Evolutionary conservation across 2,797 vertebrate species (phyloP).

Genomic region (Chaenodraco wilsoni): DNA sequence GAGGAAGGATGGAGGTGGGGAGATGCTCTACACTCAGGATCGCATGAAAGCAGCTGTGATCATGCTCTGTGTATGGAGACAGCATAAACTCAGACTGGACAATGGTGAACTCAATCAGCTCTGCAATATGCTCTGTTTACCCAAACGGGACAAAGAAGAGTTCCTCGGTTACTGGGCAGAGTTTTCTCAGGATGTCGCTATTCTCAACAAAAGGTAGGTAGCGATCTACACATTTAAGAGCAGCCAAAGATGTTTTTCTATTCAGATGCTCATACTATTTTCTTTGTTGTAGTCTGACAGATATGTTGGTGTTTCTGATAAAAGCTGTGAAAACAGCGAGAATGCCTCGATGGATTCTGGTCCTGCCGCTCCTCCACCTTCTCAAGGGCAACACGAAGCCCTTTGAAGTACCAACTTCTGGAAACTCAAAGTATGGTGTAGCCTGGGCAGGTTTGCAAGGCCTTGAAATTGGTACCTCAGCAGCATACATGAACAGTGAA

Average conservation of each 20-base stretch:
- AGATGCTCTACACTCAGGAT: slow-evolving; percentile 50
- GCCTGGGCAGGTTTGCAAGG: slow-evolving; percentile 79
- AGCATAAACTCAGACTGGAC: accelerated
- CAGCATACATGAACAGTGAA: neutral
- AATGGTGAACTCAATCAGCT: neutral
- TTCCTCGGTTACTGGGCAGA: slow-evolving; percentile 68
- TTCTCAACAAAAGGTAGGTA: slow-evolving; percentile 71
- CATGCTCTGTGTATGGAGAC: slow-evolving; percentile 44
- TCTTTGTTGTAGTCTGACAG: slow-evolving; percentile 63
- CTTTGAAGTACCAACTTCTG: slow-evolving; percentile 23
- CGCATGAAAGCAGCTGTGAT: slow-evolving; percentile 82
- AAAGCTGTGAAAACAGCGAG: accelerated
- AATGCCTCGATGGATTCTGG: slow-evolving; percentile 82
- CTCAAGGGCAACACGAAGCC: slow-evolving; percentile 57
- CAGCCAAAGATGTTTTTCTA: neutral
- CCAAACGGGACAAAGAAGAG: slow-evolving; percentile 45
- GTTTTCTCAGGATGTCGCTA: slow-evolving; percentile 49
- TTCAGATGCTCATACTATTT: neutral
- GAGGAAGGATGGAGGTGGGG: neutral
- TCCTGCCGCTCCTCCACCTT: slow-evolving; percentile 88
- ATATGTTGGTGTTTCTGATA: slow-evolving; percentile 46
- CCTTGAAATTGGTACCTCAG: slow-evolving; percentile 19
- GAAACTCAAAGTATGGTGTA: accelerated
- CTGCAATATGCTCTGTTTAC: slow-evolving; percentile 80
- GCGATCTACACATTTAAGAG: no score